Evolutionary conservation across 2,888 invertebrate genomes (phyloP), one percentile per base, ranked within the genome.

Genomic region (Ichneumon xanthorius): DNA sequence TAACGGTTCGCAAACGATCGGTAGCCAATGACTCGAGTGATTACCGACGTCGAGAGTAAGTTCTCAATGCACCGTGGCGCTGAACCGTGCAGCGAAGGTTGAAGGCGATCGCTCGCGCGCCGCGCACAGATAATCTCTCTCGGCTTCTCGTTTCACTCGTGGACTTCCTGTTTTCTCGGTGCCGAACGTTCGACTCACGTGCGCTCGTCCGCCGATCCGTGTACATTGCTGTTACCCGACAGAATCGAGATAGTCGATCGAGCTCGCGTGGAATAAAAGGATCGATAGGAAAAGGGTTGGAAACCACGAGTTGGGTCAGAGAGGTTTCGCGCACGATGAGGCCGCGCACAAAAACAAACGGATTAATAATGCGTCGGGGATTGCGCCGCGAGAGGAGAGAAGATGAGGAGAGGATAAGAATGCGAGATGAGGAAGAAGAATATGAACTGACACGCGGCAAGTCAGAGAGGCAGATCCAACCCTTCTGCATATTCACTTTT

Each of bases 11-110:
- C 40, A 3, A 85, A 78, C 77, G 81, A 85, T 85, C 81, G 78
- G 85, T 79, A 85, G 85, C 78, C 70, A 82, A 85, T 85, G 85
- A 79, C 85, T 81, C 48, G 70, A 75, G 48, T 73, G 81, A 85
- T 79, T 79, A 79, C 82, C 82, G 65, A 55, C 48, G 73, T 76
- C 58, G 55, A 65, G 85, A 85, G 78, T 81, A 82, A 79, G 81
- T 82, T 82, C 68, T 85, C 84, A 85, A 79, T 82, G 82, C 61
- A 50, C n/a, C 14, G 33, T 50, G 48, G 22, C 82, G 82, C 77
- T 77, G 63, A 70, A 77, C 65, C 71, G 71, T 53, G 33, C 58
- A 72, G 71, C 82, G 75, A 71, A 76, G 79, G 85, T 72, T 79
- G 50, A 50, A 70, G 80, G 67, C 70, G 82, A 85, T 85, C 79